Evolutionary conservation across 2,888 invertebrate genomes (phyloP).

Genomic region (Mythimna impura): DNA sequence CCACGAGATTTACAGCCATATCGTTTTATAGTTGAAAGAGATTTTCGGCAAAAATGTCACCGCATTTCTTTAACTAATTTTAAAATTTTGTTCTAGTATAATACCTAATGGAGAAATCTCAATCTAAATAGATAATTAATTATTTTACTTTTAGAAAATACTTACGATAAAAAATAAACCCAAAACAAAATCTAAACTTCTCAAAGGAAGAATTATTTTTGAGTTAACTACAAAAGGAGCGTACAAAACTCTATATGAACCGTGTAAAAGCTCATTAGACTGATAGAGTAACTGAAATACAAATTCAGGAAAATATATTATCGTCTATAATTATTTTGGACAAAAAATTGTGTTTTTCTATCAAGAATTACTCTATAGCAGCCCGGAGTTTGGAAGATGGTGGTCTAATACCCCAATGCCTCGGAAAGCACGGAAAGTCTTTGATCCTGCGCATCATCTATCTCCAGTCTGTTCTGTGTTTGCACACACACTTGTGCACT

Average conservation of each 20-base stretch:
- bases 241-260: not conserved
- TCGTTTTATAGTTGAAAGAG: not conserved
- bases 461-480: too few species aligned
- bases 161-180: not conserved
- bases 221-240: not conserved
- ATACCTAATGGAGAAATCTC: not conserved
- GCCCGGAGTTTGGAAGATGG: too few species aligned
- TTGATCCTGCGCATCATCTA: too few species aligned
- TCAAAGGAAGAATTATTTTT: not conserved
- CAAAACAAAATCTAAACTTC: not conserved
- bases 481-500: too few species aligned
- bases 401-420: too few species aligned
- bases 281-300: too few species aligned
- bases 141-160: not conserved
- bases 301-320: too few species aligned
- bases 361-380: too few species aligned
- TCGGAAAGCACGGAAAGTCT: too few species aligned
- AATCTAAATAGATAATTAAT: not conserved
- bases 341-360: too few species aligned
- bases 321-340: too few species aligned
- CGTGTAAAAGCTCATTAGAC: not conserved
- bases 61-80: not conserved
- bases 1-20: not conserved
- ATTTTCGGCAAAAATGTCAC: not conserved
- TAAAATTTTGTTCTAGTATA: too few species aligned